Evolutionary conservation across 2,113 vertebrate species (phyloP), one percentile per base, ranked within the genome.

Genomic region (Caranx ignobilis): DNA sequence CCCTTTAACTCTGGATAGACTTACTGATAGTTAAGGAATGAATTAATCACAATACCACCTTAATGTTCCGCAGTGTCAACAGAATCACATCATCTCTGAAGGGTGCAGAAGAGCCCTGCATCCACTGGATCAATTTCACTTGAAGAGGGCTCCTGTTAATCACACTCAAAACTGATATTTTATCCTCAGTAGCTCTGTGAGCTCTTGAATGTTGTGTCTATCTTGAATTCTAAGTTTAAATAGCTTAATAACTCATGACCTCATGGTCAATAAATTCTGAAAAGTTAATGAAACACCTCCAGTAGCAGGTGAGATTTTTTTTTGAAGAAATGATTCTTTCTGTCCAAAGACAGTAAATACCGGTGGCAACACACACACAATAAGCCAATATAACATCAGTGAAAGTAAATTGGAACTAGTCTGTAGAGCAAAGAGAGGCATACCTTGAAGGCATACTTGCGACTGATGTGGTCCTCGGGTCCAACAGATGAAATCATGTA

Each of bases 371-470:
- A 52, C 19, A 52, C 16, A 52, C 48, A 52, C 52, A 55, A 31
- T 8, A 34, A 16, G 56, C 8, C 56, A 32, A 8, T 64, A 43
- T 31, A 12, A 37, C 35, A 55, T 18, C 15, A 57, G 43, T 68
- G 6, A 39, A 78, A 52, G n/a, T 43, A 35, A 52, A 26, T 15
- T 19, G 13, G 57, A 34, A 61, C 16, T 1, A 34, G n/a, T 57
- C 1, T 56, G 1, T 5, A 43, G 41, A 43, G 65, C 31, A 57
- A 66, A 64, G n/a, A 19, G 34, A 75, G 47, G 41, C 89, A 18
- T 93, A 99, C 98, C 98, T 99, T 99, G 82, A 99, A 99, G 83
- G 97, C 96, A 91, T 96, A 97, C 84, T 98, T 99, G 88, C 98
- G 97, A 90, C 95, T 97, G 83, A 99, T 97, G 52, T 97, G 97